Evolutionary conservation across 2,113 vertebrate species (phyloP).

Genomic region (Climacteris rufus): DNA sequence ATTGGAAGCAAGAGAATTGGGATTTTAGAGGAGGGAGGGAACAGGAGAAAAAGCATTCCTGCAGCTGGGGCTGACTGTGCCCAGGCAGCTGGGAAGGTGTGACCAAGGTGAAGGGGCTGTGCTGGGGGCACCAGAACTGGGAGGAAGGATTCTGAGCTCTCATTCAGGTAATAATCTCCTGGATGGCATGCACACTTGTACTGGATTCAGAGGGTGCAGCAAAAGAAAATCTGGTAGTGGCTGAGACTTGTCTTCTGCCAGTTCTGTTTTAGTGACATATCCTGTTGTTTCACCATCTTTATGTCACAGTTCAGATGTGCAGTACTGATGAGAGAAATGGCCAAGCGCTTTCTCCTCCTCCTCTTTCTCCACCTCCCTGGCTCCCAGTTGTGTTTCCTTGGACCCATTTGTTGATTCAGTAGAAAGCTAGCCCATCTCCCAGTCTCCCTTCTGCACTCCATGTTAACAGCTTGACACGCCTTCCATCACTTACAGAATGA

Average conservation of each 20-base stretch:
- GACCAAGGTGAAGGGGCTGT: accelerated
- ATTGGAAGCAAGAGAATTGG: background rate
- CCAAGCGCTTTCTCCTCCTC: background rate
- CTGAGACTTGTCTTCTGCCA: background rate
- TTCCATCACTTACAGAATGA: background rate
- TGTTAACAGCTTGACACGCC: accelerated
- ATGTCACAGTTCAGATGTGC: background rate
- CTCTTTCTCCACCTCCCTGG: background rate
- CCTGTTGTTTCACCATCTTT: background rate
- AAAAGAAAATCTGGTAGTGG: background rate
- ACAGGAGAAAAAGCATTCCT: background rate
- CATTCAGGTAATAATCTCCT: background rate
- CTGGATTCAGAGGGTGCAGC: background rate
- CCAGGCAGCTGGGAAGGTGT: background rate
- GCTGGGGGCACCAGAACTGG: background rate
- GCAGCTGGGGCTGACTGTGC: background rate
- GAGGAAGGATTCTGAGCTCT: background rate
- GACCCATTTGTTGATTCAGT: background rate
- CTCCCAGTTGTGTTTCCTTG: background rate
- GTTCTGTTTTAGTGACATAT: background rate
- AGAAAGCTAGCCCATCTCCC: background rate
- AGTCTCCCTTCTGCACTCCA: background rate
- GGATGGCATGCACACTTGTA: accelerated
- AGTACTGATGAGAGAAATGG: background rate
- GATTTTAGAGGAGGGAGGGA: background rate